Evolutionary conservation across 30 jellyfish, hydroid and myxozoan species (phyloP).

Genomic region (Clytia hemisphaerica): DNA sequence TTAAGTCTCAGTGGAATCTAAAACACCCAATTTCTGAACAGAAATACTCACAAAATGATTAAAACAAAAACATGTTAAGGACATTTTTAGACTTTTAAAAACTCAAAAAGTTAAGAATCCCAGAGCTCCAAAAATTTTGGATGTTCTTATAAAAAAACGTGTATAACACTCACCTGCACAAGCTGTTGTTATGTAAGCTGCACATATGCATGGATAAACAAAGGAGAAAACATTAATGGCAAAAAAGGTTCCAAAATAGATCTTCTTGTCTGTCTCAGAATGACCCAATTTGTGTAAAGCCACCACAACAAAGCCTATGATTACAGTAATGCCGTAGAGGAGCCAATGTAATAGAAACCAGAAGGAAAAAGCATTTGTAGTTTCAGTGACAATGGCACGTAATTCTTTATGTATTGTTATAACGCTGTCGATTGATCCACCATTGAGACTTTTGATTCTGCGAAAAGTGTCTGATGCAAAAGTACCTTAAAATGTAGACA

Average conservation of each 20-base stretch:
- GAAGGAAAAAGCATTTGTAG: conserved; percentile 42
- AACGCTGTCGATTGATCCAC: conserved; percentile 26
- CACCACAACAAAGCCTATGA: conserved; percentile 55
- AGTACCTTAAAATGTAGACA: conserved; percentile 30
- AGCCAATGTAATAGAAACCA: conserved; percentile 85
- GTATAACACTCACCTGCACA: conserved; percentile 73
- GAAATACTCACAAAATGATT: no score
- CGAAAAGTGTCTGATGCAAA: conserved; percentile 53
- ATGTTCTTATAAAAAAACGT: not conserved
- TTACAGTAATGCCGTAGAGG: conserved; percentile 46
- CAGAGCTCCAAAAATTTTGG: not conserved
- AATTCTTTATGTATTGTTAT: conserved; percentile 55
- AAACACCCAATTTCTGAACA: no score
- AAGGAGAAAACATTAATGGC: conserved; percentile 48
- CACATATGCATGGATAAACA: conserved; percentile 64
- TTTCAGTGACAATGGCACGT: conserved; percentile 43
- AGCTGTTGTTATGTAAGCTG: conserved; percentile 68
- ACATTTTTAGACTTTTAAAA: no score
- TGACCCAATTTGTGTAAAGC: conserved; percentile 36
- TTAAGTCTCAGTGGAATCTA: no score
- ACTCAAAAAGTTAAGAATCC: not conserved
- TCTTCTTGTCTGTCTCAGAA: conserved; percentile 37
- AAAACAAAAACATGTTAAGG: no score
- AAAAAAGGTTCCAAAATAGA: conserved; percentile 39
- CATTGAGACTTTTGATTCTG: conserved; percentile 21